Base-by-base conservation (phyloP, 1,140 invertebrate genomes). In the Diorhabda carinulata region DNA sequence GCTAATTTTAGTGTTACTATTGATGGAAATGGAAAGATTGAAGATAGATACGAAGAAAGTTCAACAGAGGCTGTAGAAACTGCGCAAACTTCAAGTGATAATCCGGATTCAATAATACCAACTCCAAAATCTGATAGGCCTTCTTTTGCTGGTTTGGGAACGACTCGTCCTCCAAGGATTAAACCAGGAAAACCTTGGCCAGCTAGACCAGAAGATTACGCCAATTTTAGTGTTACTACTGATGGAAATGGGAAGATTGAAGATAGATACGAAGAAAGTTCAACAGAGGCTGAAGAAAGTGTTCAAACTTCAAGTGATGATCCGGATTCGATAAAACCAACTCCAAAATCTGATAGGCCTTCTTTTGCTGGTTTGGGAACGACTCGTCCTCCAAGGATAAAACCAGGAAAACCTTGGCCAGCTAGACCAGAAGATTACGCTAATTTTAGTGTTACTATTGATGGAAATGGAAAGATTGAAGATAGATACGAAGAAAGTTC, bases 321-420 rank as follows among this genome's bases (percentile, higher is more conserved):
- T 25, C 47, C 47, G n/a, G 6, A 6, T 6, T 52, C 4, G 2
- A 52, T 8, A 8, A 52, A 3, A 3, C 47, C 25, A 3, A 40
- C 25, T 3, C 42, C 10, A 40, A 40, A 8, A 5, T 61, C 59
- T 40, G 59, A 2, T 40, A 70, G 64, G 10, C 68, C 68, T 59
- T 7, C 59, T 61, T 70, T 70, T 57, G 64, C 65, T 43, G 64
- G 69, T 43, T 1, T 44, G 44, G 64, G 43, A 2, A 61, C 47
- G 45, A 5, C 41, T 59, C 41, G 47, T 2, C 25, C 44, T n/a
- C 57, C 5, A 9, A 7, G 25, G 3, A 61, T 69, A 8, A 25
- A 45, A 59, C 57, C 59, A 25, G 64, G 70, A 1, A 69, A 62
- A 4, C 70, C 70, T 42, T 71, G 66, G 66, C 70, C 70, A 44